Conservation (phyloP, 2,113 vertebrate species). For the Plestiodon gilberti region DNA sequence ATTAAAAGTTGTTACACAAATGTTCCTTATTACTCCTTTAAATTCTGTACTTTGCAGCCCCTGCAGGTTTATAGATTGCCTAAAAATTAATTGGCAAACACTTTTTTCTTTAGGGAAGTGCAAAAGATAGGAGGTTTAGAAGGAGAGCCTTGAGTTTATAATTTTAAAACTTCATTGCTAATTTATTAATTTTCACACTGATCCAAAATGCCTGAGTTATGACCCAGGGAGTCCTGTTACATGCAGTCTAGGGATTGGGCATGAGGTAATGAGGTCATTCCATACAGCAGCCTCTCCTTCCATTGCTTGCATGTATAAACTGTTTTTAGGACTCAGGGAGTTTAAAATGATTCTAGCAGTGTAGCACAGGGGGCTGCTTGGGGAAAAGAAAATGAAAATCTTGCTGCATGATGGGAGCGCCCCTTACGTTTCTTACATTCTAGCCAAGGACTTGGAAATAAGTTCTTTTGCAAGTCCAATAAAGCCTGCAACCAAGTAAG, state of each 20-base stretch:
- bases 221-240: not conserved
- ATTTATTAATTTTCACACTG: slow-evolving; percentile 66
- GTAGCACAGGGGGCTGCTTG: not conserved
- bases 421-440: not conserved
- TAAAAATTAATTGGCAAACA: slow-evolving; percentile 78
- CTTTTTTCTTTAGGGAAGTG: slow-evolving; percentile 67
- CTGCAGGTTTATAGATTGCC: slow-evolving; percentile 75
- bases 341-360: not conserved
- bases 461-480: not conserved
- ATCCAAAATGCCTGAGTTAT: slow-evolving; percentile 28
- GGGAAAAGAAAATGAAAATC: not conserved
- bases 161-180: slow-evolving; percentile 64
- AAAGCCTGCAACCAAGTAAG: not conserved
- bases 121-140: slow-evolving; percentile 58
- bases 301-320: not conserved
- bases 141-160: slow-evolving; percentile 46
- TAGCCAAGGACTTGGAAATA: not conserved
- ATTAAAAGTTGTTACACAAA: slow-evolving; percentile 85
- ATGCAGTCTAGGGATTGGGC: not conserved
- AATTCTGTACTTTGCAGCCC: slow-evolving; percentile 71
- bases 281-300: not conserved
- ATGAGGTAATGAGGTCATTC: not conserved
- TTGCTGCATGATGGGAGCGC: not conserved
- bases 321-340: not conserved
- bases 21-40: slow-evolving; percentile 78